phyloP scores from a whole-genome alignment of 2,888 invertebrate genomes.

The Agrotis ipsilon region DNA sequence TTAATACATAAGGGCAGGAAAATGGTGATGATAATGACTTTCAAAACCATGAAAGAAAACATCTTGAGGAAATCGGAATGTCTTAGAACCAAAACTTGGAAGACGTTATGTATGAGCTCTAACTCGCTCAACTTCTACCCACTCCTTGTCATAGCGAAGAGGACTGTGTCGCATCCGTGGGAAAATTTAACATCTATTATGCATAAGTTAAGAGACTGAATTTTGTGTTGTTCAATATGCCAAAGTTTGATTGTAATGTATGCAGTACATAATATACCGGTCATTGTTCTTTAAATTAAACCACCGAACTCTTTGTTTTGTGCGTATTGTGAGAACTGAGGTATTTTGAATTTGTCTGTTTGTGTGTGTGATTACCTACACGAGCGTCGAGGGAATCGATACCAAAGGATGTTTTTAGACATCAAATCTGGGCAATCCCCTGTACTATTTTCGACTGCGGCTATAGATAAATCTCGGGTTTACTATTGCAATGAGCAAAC shows the following conservation, averaged over 20 bases:
- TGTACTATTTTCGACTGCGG: constrained; percentile 55
- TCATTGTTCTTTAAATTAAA: constrained; percentile 6
- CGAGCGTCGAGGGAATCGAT: constrained; percentile 37
- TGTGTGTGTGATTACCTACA: constrained; percentile 3
- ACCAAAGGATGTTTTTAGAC: constrained; percentile 48
- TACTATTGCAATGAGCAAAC: constrained; percentile 61
- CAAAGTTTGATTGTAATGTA: neutral
- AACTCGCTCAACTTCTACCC: too few species aligned
- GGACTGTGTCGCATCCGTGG: neutral
- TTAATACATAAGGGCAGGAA: too few species aligned
- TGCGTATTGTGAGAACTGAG: neutral
- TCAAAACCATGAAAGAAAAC: neutral
- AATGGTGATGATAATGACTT: too few species aligned
- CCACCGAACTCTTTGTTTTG: neutral
- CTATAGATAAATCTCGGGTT: constrained; percentile 64
- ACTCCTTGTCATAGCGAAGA: neutral
- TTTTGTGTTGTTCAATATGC: neutral
- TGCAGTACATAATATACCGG: neutral
- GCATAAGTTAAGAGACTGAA: too few species aligned
- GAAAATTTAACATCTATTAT: neutral
- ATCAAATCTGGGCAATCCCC: constrained; percentile 59
- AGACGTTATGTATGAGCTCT: neutral
- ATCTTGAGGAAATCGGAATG: neutral
- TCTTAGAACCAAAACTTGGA: neutral
- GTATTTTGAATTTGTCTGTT: neutral